phyloP scores from a whole-genome alignment of 1,140 invertebrate genomes.

The Onthophagus taurus region DNA sequence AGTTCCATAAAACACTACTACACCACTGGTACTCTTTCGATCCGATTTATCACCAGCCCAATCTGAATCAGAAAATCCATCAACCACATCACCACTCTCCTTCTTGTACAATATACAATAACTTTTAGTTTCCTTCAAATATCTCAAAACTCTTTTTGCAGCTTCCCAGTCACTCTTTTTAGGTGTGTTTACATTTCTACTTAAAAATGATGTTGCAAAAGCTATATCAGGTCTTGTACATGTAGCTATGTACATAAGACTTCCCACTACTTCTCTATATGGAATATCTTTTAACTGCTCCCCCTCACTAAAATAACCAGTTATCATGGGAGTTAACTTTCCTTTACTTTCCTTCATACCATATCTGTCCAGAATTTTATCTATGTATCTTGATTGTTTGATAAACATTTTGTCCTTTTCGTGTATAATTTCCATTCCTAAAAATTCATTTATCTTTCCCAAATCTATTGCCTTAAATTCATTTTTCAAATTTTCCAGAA shows the following conservation, averaged over 20 bases:
- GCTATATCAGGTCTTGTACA: background rate
- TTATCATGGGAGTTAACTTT: background rate
- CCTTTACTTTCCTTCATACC: background rate
- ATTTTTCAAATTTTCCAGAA: background rate
- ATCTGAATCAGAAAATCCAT: constrained; percentile 1
- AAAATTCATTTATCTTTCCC: background rate
- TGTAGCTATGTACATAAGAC: constrained; percentile 2
- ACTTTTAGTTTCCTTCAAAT: background rate
- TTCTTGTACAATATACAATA: background rate
- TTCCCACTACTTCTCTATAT: constrained; percentile 1
- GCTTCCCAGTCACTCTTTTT: background rate
- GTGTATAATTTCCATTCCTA: constrained; percentile 4
- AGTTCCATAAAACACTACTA: background rate
- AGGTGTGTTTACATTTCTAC: background rate
- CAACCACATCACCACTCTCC: background rate
- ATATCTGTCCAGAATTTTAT: background rate
- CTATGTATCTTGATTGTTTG: background rate
- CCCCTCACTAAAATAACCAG: background rate
- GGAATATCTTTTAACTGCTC: background rate
- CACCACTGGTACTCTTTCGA: background rate
- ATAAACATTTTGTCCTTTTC: background rate
- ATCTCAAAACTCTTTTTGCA: constrained; percentile 7
- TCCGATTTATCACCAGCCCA: background rate
- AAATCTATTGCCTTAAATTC: background rate
- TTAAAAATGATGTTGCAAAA: constrained; percentile 3